Percentiles rank a stretch among this genome's conserved stretches.
Evolutionary conservation across 2,113 vertebrate species (phyloP).

Genomic region (Hiodon tergisus): DNA sequence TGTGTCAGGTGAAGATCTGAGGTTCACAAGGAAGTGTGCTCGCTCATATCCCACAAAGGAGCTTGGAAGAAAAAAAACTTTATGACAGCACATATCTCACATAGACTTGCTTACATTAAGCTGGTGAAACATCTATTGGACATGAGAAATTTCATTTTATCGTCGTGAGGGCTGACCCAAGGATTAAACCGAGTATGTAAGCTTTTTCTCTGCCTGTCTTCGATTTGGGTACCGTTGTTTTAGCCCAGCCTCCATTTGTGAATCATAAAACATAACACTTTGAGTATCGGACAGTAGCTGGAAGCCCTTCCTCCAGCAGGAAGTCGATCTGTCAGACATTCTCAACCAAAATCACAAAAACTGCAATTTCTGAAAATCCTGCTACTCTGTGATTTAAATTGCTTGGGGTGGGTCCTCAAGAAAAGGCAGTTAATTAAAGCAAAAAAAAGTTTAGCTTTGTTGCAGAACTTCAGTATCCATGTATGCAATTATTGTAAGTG

Average conservation of each 20-base stretch:
- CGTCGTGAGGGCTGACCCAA: constrained; percentile 18
- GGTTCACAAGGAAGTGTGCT: constrained; percentile 8
- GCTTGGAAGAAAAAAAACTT: constrained; percentile 17
- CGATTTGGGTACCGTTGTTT: constrained; percentile 30
- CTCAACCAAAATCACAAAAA: constrained; percentile 41
- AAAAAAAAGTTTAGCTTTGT: constrained; percentile 29
- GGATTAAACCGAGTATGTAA: constrained; percentile 25
- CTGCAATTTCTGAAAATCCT: constrained; percentile 56
- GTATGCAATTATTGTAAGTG: constrained; percentile 63
- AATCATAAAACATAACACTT: constrained; percentile 35
- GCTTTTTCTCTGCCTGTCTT: constrained; percentile 27
- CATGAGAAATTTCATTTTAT: constrained; percentile 22
- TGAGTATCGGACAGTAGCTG: constrained; percentile 49
- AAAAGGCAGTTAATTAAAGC: constrained; percentile 55
- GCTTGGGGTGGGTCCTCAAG: constrained; percentile 52
- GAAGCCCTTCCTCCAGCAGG: constrained; percentile 37
- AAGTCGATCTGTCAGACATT: constrained; percentile 39
- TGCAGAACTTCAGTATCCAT: constrained; percentile 44
- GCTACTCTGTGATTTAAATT: constrained; percentile 46
- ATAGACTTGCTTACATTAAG: constrained; percentile 24
- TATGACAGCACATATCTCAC: constrained; percentile 20
- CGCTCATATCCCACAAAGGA: constrained; percentile 13
- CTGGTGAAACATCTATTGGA: constrained; percentile 26
- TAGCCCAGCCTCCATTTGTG: constrained; percentile 20
- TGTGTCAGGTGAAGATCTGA: constrained; percentile 33